Evolutionary conservation across 2,888 invertebrate genomes (phyloP), one percentile per base, ranked within the genome.

Genomic region (Tinea trinotella): DNA sequence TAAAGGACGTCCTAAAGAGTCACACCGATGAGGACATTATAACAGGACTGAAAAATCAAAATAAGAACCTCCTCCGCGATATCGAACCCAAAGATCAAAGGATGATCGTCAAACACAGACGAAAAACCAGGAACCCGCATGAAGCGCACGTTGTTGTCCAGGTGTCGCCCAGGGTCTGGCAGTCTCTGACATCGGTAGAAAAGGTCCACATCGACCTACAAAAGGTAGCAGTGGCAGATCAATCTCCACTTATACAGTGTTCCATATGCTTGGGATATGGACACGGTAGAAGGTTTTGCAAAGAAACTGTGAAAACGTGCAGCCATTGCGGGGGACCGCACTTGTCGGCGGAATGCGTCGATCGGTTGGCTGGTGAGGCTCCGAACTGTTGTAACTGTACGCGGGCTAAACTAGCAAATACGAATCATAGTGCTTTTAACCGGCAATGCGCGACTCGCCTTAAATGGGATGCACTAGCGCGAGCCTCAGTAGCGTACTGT

Each of bases 21-120:
- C 54, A 57, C 24, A 55, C 53, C 2, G 57, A 58, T 10, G 57
- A 58, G 17, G 59, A 60, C 4, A 53, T 60, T 1, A 7, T 55
- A 4, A 22, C 10, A 5, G 53, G 12, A 1, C 13, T 40, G 5
- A 13, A 12, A 12, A 40, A 40, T 17, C 40, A 40, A 12, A 40
- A 40, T n/a, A n/a, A 3, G 2, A 3, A 12, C 13, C 3, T 30
- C 2, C 7, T 30, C 1, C 7, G 7, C 7, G 30, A 30, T 4
- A 2, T 30, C 7, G 3, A 2, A 2, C 7, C 7, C 2, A n/a
- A 2, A 30, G 30, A 30, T n/a, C 30, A 30, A 30, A 30, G 30
- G n/a, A 2, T 40, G 2, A 13, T 6, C 2, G 40, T 40, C 1
- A 17, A 7, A 17, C 13, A 17, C 9, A 40, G 40, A 17, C 13